Percentiles rank a stretch among this genome's conserved stretches.
Evolutionary conservation across 2,113 vertebrate genomes (phyloP).

Genomic region (Gopherus flavomarginatus): DNA sequence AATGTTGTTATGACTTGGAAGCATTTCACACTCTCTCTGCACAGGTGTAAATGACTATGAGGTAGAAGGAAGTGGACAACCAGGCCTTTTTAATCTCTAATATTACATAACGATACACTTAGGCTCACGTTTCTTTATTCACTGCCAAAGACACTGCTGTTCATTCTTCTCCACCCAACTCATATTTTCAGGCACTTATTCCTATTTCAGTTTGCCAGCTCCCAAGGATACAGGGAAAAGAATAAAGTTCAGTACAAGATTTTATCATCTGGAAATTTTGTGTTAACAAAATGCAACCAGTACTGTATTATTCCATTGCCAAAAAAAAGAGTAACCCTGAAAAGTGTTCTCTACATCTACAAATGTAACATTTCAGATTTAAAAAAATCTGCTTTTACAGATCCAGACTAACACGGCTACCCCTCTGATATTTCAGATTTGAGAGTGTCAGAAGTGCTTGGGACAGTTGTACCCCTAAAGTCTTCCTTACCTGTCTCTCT

Average conservation of each 20-base stretch:
- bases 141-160: no score
- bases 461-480: neutral
- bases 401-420: no score
- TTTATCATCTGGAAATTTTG: neutral
- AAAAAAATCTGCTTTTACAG: no score
- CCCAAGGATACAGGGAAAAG: neutral
- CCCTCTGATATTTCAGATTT: no score
- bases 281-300: neutral
- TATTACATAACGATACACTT: neutral
- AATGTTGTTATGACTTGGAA: neutral
- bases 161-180: neutral
- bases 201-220: neutral
- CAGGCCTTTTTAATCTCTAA: neutral
- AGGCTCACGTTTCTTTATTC: no score
- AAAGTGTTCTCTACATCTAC: neutral
- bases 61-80: neutral
- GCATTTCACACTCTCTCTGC: neutral
- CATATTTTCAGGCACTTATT: rapidly evolving
- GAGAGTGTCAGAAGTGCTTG: neutral
- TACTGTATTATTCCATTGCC: neutral
- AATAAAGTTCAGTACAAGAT: neutral
- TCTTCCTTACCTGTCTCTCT: neutral
- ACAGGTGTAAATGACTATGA: neutral
- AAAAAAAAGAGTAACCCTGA: neutral
- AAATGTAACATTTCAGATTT: neutral